Base-by-base conservation (phyloP, 2,797 vertebrate genomes). In the Argentina silus region DNA sequence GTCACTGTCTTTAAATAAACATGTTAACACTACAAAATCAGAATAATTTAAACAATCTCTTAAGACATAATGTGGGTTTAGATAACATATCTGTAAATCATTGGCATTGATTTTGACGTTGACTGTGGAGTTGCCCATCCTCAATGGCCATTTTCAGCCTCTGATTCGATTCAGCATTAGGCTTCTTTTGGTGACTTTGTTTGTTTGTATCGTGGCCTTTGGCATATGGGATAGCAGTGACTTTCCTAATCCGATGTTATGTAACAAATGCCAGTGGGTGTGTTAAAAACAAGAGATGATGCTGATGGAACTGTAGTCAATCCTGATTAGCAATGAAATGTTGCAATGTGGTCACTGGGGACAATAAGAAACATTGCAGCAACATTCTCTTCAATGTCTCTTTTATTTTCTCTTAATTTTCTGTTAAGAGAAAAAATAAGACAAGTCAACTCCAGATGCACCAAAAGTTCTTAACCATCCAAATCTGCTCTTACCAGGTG, bases 61-160 rank as follows among this genome's bases (percentile, higher is more conserved):
- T 45, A 55, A 45, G n/a, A 6, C 12, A 45, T 5, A 45, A 3
- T 48, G 75, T 79, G 80, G 74, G 69, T 77, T 67, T 76, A 53
- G 59, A 79, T 75, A 67, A 69, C 69, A 66, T 17, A 67, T 47
- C 53, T 70, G 53, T 77, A 72, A 67, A 69, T 81, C 72, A 69
- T 66, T 76, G 57, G 15, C 82, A 90, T 87, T 69, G 83, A 89
- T 83, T 88, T 82, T 27, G 70, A 75, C 66, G 62, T 78, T 66
- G 77, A 69, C 67, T 53, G 64, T 67, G 78, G 84, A 77, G 66
- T 47, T 75, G 62, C 69, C 69, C 80, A 67, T 64, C 36, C 60
- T 83, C 80, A 78, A 53, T 87, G 67, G 79, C 81, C 82, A 87
- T n/a, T 63, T 73, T 42, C 82, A 71, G 42, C 61, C 77, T 78